Conservation (phyloP, 2,113 vertebrate genomes). For the Gallinago jamesoni region DNA sequence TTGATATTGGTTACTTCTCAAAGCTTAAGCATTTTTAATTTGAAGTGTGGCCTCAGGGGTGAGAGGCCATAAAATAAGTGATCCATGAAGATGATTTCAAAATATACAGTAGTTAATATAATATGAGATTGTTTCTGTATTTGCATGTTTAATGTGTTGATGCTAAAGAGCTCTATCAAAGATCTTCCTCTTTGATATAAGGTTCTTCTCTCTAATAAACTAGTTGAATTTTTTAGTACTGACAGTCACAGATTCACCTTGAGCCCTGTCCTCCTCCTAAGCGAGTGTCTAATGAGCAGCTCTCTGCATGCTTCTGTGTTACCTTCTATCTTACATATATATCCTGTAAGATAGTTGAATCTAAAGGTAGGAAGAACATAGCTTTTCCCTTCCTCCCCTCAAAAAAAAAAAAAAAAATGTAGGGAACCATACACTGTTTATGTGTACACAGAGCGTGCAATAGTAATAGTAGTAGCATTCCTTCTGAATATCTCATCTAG, state of each 20-base stretch:
- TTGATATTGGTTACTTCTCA: slow-evolving; percentile 60
- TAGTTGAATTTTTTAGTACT: background rate
- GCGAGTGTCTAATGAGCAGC: background rate
- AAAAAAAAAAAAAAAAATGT: background rate
- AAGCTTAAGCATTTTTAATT: slow-evolving; percentile 55
- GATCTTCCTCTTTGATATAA: slow-evolving; percentile 25
- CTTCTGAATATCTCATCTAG: background rate
- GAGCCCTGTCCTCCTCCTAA: background rate
- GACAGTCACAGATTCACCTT: background rate
- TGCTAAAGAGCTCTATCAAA: slow-evolving; percentile 35
- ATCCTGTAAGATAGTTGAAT: background rate
- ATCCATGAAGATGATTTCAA: slow-evolving; percentile 64
- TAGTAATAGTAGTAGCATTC: background rate
- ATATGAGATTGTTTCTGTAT: slow-evolving; percentile 36
- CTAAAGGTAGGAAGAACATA: background rate
- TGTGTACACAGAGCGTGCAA: background rate
- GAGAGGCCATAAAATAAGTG: slow-evolving; percentile 65
- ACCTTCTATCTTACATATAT: background rate
- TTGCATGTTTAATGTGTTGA: slow-evolving; percentile 60
- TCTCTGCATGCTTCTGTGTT: background rate
- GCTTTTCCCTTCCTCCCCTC: background rate
- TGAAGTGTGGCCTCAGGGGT: slow-evolving; percentile 46
- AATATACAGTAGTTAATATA: slow-evolving; percentile 46
- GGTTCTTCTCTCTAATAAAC: background rate
- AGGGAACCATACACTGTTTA: background rate